Evolutionary conservation across 2,113 vertebrate genomes (phyloP).

Genomic region (Cinclus cinclus): DNA sequence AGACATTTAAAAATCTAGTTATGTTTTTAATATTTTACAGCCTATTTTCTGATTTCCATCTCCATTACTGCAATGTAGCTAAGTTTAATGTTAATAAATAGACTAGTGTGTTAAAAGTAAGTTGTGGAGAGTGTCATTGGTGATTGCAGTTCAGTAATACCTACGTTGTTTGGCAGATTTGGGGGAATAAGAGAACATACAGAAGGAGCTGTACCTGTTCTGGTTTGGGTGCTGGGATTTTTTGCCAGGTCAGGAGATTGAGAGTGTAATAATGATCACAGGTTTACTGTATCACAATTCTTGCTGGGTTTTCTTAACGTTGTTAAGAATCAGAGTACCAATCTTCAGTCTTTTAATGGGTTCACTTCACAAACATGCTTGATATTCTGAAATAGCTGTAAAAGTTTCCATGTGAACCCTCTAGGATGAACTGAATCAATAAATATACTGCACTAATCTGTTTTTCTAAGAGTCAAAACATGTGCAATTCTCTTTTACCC

Average conservation of each 20-base stretch:
- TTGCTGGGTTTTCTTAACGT: background rate
- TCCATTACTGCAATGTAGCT: background rate
- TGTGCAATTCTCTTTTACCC: background rate
- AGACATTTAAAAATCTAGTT: background rate
- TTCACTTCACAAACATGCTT: background rate
- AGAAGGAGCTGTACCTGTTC: background rate
- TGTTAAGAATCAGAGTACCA: background rate
- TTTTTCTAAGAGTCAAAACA: background rate
- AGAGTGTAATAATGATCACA: background rate
- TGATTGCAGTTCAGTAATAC: background rate
- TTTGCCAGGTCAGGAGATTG: background rate
- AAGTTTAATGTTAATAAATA: background rate
- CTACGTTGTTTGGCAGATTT: background rate
- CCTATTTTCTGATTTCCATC: background rate
- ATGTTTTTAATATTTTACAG: background rate
- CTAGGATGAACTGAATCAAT: background rate
- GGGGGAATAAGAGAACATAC: background rate
- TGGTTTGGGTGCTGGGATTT: background rate
- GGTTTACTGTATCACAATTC: background rate
- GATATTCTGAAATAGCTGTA: background rate
- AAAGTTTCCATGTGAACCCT: background rate
- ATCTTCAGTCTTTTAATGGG: background rate
- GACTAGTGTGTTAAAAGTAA: background rate
- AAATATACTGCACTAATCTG: background rate
- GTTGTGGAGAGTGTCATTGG: background rate